Evolutionary conservation across 2,888 invertebrate genomes (phyloP).

Genomic region (Acleris cristana): DNA sequence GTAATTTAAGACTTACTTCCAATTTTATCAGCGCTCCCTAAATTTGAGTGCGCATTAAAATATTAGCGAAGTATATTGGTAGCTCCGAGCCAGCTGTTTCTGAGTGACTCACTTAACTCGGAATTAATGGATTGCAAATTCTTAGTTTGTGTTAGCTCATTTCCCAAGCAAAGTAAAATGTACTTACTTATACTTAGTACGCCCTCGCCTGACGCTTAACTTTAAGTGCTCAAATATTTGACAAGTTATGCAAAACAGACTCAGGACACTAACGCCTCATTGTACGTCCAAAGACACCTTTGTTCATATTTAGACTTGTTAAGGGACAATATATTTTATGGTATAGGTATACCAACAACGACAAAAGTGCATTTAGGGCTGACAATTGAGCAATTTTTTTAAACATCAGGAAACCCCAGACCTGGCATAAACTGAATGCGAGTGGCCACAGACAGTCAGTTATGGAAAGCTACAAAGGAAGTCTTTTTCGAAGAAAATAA

Average conservation of each 20-base stretch:
- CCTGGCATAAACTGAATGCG: too few species aligned
- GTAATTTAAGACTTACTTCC: conserved; percentile 83
- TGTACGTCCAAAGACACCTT: neutral
- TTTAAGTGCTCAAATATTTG: conserved; percentile 36
- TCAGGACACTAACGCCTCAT: conserved; percentile 19
- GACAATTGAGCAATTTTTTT: too few species aligned
- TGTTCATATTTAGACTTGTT: neutral
- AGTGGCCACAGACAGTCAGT: too few species aligned
- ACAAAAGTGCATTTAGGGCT: too few species aligned
- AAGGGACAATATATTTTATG: too few species aligned
- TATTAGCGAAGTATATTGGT: conserved; percentile 58
- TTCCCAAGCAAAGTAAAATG: conserved; percentile 37
- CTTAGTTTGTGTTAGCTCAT: conserved; percentile 40
- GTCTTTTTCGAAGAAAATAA: too few species aligned
- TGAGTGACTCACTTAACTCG: conserved; percentile 52
- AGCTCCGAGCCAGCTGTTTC: conserved; percentile 53
- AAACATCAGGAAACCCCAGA: too few species aligned
- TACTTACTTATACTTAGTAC: conserved; percentile 34
- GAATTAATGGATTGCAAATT: conserved; percentile 59
- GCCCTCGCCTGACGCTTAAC: conserved; percentile 29
- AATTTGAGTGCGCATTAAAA: conserved; percentile 83
- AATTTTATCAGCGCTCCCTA: conserved; percentile 83
- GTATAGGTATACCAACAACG: too few species aligned
- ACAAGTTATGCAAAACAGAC: conserved; percentile 34
- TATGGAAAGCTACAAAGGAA: too few species aligned